phyloP scores from a whole-genome alignment of 2,113 vertebrate genomes.

The Ivindomyrus marchei region DNA sequence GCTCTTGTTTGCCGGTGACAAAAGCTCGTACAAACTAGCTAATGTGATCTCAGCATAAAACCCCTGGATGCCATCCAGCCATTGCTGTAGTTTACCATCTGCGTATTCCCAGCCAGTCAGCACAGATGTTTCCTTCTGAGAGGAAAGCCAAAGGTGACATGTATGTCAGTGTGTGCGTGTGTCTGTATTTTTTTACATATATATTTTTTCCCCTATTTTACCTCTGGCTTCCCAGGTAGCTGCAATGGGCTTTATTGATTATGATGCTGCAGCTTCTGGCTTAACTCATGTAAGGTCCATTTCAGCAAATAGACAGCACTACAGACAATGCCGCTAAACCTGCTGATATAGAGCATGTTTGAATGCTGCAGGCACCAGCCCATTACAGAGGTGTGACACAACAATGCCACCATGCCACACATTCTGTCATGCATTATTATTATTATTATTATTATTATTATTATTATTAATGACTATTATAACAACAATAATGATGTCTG shows the following conservation, averaged over 20 bases:
- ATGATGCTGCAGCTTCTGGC: background rate
- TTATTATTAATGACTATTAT: background rate
- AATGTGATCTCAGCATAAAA: background rate
- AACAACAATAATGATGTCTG: background rate
- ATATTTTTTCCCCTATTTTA: background rate
- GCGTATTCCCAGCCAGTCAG: background rate
- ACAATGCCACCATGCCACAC: too few species aligned
- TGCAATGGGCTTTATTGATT: background rate
- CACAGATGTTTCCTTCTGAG: background rate
- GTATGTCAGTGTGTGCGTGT: background rate
- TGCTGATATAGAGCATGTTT: background rate
- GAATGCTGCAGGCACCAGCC: background rate
- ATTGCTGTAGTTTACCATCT: background rate
- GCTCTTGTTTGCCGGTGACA: background rate
- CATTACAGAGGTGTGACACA: background rate
- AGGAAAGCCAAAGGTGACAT: background rate
- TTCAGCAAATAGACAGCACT: background rate
- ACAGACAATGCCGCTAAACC: background rate
- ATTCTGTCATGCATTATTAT: background rate
- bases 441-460: too few species aligned
- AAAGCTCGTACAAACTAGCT: background rate
- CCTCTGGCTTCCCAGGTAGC: background rate
- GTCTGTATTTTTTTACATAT: too few species aligned
- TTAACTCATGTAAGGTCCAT: background rate
- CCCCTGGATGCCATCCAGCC: background rate